Percentiles rank a stretch among this genome's conserved stretches.
Conservation (phyloP, 2,797 vertebrate genomes). For the Rhincodon typus region DNA sequence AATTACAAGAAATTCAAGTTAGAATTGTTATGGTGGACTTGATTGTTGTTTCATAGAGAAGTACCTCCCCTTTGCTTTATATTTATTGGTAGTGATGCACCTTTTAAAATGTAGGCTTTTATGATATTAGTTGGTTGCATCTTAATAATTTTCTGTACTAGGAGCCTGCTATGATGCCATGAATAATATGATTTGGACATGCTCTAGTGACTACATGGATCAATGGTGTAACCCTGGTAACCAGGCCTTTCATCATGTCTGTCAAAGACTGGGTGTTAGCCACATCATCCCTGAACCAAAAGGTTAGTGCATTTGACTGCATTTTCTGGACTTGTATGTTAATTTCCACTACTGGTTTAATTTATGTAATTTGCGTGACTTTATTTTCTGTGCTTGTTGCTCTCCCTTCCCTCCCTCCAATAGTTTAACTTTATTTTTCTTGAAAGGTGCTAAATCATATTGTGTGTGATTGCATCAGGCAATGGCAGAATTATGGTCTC, state of each 20-base stretch:
- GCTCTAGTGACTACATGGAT: constrained; percentile 96
- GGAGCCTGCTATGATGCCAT: constrained; percentile 91
- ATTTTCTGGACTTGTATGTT: neutral
- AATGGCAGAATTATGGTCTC: neutral
- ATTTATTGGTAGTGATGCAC: neutral
- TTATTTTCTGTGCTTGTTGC: neutral
- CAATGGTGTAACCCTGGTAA: constrained; percentile 99
- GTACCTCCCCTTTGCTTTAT: neutral
- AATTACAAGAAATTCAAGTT: neutral
- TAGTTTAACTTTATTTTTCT: neutral
- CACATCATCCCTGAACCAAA: constrained; percentile 85
- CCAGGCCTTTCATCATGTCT: constrained; percentile 96
- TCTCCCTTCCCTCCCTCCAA: too few species aligned
- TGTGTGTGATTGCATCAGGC: neutral
- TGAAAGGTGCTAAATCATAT: neutral
- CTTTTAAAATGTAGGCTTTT: neutral
- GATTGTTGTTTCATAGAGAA: neutral
- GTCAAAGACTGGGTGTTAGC: constrained; percentile 88
- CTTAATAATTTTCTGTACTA: constrained; percentile 46
- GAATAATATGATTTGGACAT: constrained; percentile 98
- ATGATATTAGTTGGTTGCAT: neutral
- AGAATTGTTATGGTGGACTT: neutral
- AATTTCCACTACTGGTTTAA: neutral
- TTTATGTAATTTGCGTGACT: neutral
- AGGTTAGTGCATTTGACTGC: constrained; percentile 65